These are phyloP conservation scores for Trogon melanurus DNA, from an alignment of 2,113 vertebrate genomes.

Conservation along the genomic window DNA sequence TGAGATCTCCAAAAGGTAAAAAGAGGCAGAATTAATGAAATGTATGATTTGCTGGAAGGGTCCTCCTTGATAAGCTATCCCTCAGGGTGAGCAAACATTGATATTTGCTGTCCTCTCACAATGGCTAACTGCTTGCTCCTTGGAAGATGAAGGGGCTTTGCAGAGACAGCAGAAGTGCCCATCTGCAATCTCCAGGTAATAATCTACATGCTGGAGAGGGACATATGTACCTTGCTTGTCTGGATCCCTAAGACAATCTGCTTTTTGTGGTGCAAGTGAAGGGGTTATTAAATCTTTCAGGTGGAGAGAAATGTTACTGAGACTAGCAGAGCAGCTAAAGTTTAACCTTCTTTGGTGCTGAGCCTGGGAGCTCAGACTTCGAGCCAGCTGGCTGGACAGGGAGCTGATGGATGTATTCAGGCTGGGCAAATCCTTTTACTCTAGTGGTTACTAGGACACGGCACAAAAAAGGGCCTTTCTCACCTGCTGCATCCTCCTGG, in stretches of 20 bases:
- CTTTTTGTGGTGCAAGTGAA: slow-evolving; percentile 14
- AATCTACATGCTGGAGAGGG: neutral
- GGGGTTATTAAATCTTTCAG: slow-evolving; percentile 41
- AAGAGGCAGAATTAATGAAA: neutral
- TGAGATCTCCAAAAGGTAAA: neutral
- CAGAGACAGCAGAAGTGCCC: slow-evolving; percentile 5
- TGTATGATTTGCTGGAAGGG: neutral
- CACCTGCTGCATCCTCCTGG: slow-evolving; percentile 14
- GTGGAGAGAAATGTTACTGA: neutral
- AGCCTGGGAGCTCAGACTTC: slow-evolving; percentile 44
- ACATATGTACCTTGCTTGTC: neutral
- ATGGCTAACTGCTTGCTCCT: neutral
- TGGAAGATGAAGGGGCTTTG: slow-evolving; percentile 13
- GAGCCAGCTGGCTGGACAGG: slow-evolving; percentile 19
- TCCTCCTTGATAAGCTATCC: neutral
- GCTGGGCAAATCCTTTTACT: slow-evolving; percentile 42
- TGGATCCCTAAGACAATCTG: slow-evolving; percentile 1
- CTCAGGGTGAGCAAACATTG: neutral
- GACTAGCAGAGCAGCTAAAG: neutral
- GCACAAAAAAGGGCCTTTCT: slow-evolving; percentile 15
- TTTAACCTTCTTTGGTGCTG: neutral
- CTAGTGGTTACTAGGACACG: neutral
- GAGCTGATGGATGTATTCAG: neutral
- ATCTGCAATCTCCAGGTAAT: slow-evolving; percentile 14
- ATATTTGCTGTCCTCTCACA: neutral